Conservation (phyloP, 2,113 vertebrate genomes). For the Anguilla rostrata region DNA sequence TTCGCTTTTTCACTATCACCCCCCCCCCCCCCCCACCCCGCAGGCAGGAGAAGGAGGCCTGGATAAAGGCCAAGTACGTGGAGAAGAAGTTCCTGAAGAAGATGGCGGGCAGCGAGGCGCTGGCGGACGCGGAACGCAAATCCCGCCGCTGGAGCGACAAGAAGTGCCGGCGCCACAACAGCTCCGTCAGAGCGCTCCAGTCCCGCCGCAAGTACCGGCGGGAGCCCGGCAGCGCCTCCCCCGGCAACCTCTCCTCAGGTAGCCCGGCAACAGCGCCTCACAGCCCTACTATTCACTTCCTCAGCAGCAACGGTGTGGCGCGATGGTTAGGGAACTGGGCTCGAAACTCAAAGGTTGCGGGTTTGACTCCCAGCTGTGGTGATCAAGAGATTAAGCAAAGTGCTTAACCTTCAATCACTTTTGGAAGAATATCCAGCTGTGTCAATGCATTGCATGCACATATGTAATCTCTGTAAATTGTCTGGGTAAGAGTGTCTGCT, state of each 20-base stretch:
- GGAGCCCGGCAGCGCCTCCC: conserved; percentile 69
- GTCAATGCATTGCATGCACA: too few relatives aligned
- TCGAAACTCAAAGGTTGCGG: too few relatives aligned
- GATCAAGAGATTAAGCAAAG: too few relatives aligned
- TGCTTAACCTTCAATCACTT: too few relatives aligned
- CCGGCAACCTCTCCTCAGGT: conserved; percentile 82
- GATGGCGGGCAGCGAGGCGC: conserved; percentile 59
- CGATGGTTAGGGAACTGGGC: too few relatives aligned
- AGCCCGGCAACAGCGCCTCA: conserved; percentile 2
- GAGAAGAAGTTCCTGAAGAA: conserved; percentile 92
- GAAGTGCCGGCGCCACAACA: conserved; percentile 82
- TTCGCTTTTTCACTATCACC: background rate
- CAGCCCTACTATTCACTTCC: background rate
- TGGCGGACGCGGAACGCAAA: conserved; percentile 70
- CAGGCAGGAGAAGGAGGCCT: conserved; percentile 95
- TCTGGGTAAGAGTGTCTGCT: background rate
- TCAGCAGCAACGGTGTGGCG: too few relatives aligned
- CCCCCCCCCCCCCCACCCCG: background rate
- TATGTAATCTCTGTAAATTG: too few relatives aligned
- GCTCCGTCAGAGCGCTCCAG: conserved; percentile 71
- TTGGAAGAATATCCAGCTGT: too few relatives aligned
- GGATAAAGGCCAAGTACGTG: conserved; percentile 96
- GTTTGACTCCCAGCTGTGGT: too few relatives aligned
- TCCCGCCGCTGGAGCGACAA: conserved; percentile 79
- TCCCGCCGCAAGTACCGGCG: conserved; percentile 75